Percentiles rank a stretch among this genome's conserved stretches.
Conservation (phyloP, 2,888 invertebrate species). For the Balanococcus diminutus region DNA sequence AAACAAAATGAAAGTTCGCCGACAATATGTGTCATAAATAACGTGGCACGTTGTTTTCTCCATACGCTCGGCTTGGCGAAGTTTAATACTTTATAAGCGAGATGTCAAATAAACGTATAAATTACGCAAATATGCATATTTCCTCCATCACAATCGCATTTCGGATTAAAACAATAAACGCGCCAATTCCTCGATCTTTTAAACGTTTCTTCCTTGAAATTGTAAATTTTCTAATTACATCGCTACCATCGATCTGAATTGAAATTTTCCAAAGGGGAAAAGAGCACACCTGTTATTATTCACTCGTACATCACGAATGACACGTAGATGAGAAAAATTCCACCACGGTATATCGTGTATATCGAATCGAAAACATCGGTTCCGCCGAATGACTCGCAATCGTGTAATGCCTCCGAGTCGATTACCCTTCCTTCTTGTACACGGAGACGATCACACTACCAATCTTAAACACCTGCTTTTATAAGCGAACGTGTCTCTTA, state of each 20-base stretch:
- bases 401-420: background rate
- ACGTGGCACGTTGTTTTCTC: background rate
- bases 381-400: conserved; percentile 6
- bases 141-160: background rate
- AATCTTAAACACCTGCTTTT: background rate
- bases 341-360: conserved; percentile 1
- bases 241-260: background rate
- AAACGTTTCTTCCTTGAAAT: too few relatives aligned
- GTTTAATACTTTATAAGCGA: background rate
- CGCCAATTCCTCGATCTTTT: too few relatives aligned
- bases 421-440: background rate
- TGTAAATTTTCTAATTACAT: background rate
- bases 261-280: background rate
- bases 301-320: background rate
- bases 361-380: conserved; percentile 23
- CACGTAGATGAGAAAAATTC: conserved; percentile 20
- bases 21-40: conserved; percentile 6
- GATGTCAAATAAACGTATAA: background rate
- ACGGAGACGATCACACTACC: background rate
- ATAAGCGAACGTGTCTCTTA: background rate
- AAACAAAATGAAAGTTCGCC: conserved; percentile 1
- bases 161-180: background rate
- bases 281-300: background rate
- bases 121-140: background rate
- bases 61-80: background rate